These are phyloP conservation scores for Delia radicum DNA, from an alignment of 1,140 invertebrate species.

Conservation along the genomic window DNA sequence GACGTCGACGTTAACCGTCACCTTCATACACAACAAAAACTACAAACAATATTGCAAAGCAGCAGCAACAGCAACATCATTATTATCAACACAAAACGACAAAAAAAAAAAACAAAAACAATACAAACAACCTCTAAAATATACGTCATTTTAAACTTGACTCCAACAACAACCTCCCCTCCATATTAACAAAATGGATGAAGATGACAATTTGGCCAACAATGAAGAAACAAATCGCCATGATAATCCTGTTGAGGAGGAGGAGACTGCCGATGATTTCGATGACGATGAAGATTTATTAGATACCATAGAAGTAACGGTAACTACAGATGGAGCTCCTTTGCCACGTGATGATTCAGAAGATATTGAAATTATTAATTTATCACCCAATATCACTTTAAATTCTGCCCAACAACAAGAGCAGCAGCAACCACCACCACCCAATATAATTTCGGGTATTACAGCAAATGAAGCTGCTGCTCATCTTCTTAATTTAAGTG, in stretches of 20 bases:
- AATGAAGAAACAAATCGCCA: not conserved
- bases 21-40: slow-evolving; percentile 11
- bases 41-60: slow-evolving; percentile 2
- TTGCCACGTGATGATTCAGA: not conserved
- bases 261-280: not conserved
- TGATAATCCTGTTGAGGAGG: not conserved
- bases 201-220: slow-evolving; percentile 1
- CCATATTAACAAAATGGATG: slow-evolving; percentile 11
- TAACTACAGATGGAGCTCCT: slow-evolving; percentile 8
- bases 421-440: not conserved
- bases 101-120: not conserved
- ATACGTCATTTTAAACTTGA: not conserved
- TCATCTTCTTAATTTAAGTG: not conserved
- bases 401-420: not conserved
- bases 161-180: not conserved
- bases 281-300: slow-evolving; percentile 17
- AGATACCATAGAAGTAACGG: slow-evolving; percentile 3
- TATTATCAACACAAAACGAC: not conserved
- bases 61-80: not conserved
- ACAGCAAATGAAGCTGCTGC: not conserved
- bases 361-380: slow-evolving; percentile 36
- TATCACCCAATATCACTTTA: too few relatives aligned
- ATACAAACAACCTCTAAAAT: not conserved
- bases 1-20: slow-evolving; percentile 14
- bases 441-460: not conserved